A percentile compares a stretch with the other conserved stretches of the same genome.
Evolutionary conservation across 2,888 invertebrate species (phyloP).

Genomic region (Dione vanillae): DNA sequence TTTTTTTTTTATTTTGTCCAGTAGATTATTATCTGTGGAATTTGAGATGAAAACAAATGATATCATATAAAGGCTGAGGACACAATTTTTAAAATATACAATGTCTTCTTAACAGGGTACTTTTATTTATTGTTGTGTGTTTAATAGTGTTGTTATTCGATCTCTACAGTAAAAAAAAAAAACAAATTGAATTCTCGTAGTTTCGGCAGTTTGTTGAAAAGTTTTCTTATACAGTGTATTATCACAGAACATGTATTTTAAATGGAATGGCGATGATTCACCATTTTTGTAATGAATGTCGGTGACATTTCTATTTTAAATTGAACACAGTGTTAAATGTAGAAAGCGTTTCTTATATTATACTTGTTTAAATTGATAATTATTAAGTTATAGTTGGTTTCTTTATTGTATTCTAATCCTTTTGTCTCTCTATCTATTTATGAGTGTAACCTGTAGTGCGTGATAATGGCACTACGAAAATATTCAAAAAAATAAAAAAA

Average conservation of each 20-base stretch:
- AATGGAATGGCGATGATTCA: conserved; percentile 12
- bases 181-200: conserved; percentile 58
- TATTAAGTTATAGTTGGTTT: no score
- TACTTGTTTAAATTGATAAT: no score
- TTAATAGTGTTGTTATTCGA: conserved; percentile 73
- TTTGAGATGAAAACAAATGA: conserved; percentile 64
- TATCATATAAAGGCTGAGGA: conserved; percentile 84
- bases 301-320: neutral
- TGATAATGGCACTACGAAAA: no score
- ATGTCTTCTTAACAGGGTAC: conserved; percentile 83
- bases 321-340: neutral
- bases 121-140: conserved; percentile 80
- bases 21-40: conserved; percentile 61
- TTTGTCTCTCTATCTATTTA: neutral
- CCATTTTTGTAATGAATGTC: neutral
- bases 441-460: neutral
- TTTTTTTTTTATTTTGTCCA: conserved; percentile 13
- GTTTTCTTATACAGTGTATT: conserved; percentile 40
- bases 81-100: conserved; percentile 82
- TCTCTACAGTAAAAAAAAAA: conserved; percentile 51
- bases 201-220: conserved; percentile 46
- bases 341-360: neutral
- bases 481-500: no score
- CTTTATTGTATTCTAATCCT: neutral
- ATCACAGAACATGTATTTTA: conserved; percentile 17